These are phyloP conservation scores for Dromaius novaehollandiae DNA, from an alignment of 2,113 vertebrate genomes.

Conservation along the genomic window DNA sequence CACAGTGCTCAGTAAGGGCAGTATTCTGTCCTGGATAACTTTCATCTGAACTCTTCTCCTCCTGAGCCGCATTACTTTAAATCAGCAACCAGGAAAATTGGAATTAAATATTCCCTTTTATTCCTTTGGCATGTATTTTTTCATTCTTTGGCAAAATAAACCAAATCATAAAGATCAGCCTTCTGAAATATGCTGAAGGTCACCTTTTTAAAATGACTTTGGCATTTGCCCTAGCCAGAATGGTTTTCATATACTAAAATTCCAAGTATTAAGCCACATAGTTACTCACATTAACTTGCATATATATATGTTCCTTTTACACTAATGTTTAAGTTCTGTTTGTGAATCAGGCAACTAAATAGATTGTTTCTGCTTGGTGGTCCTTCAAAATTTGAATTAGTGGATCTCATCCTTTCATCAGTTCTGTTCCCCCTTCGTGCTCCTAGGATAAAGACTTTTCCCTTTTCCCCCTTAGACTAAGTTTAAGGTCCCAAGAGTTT, in stretches of 20 bases:
- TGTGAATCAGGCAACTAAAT: not conserved
- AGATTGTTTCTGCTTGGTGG: not conserved
- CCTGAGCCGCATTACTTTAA: not conserved
- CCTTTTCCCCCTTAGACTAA: not conserved
- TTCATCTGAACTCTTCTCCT: not conserved
- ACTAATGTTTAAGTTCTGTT: not conserved
- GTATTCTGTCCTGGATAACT: accelerated
- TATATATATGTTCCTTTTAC: not conserved
- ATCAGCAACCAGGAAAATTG: not conserved
- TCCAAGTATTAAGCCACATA: not conserved
- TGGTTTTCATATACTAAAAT: not conserved
- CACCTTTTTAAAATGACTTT: not conserved
- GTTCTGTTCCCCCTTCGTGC: not conserved
- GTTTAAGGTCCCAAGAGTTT: not conserved
- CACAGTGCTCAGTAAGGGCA: not conserved
- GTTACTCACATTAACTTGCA: not conserved
- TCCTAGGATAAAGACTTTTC: not conserved
- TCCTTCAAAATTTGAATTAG: not conserved
- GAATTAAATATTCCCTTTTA: not conserved
- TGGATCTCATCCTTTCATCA: not conserved
- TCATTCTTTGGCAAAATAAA: not conserved
- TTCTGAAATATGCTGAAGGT: not conserved
- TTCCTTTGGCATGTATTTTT: not conserved
- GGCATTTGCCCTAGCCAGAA: not conserved
- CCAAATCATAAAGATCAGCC: not conserved